phyloP scores from a whole-genome alignment of 2,797 vertebrate species.

The Danio albolineatus region DNA sequence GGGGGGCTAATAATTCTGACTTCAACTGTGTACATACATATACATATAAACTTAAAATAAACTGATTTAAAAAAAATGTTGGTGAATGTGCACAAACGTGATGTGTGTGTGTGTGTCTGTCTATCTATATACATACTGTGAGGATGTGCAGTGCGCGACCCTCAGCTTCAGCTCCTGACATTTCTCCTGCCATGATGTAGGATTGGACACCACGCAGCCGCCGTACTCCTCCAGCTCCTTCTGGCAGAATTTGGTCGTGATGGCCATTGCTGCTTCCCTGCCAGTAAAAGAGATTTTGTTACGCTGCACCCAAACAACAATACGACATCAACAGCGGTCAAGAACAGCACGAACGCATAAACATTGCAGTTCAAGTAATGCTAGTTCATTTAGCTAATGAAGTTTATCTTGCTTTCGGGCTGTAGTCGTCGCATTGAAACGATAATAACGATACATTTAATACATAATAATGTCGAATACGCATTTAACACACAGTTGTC shows the following conservation, averaged over 20 bases:
- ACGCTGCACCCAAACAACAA: background rate
- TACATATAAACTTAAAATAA: no score
- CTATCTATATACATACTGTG: slow-evolving; percentile 79
- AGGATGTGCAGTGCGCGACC: slow-evolving; percentile 89
- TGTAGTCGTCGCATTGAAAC: background rate
- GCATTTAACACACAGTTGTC: background rate
- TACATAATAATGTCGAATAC: background rate
- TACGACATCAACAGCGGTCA: background rate
- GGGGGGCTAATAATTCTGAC: no score
- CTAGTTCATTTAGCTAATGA: background rate
- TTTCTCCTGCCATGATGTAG: slow-evolving; percentile 87
- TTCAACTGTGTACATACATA: no score
- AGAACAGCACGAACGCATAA: background rate
- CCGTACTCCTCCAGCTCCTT: slow-evolving; percentile 90
- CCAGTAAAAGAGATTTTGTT: slow-evolving; percentile 2
- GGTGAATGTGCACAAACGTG: no score
- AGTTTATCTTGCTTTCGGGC: background rate
- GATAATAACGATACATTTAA: background rate
- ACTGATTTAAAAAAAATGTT: no score
- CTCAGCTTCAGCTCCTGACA: slow-evolving; percentile 87
- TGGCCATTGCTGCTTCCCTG: slow-evolving; percentile 92
- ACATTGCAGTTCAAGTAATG: background rate
- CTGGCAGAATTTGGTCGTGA: slow-evolving; percentile 87
- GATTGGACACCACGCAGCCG: slow-evolving; percentile 86
- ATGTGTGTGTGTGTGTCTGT: no score